Evolutionary conservation across 1,140 invertebrate species (phyloP), one percentile per base, ranked within the genome.

Genomic region (Leptinotarsa texana): DNA sequence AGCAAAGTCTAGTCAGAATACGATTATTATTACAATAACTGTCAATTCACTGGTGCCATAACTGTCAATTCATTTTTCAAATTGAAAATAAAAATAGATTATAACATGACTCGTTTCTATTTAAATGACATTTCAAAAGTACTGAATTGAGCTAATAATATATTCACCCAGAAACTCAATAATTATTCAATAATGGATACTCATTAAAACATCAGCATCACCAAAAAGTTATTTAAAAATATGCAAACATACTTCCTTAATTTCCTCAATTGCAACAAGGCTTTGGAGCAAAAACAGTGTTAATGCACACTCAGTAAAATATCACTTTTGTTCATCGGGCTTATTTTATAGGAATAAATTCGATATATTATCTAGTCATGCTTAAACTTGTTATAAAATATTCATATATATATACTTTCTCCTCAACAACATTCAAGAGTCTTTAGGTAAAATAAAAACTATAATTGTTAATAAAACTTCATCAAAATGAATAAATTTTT

Each of bases 281-380:
- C 27, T 24, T 22, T 33, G 63, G 17, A 65, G 63, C 63, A 22
- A 27, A 24, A 21, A 65, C 15, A 22, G 63, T 65, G 21, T 65
- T 33, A 65, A 33, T 18, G 63, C 63, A 65, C 63, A 65, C 21
- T 65, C 21, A 15, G 63, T 65, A 33, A 65, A 24, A 65, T 65
- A 65, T 65, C 63, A 65, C 63, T 65, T 65, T 65, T 65, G 63
- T 24, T 65, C 63, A 22, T 65, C 15, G 27, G 21, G 27, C 27
- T 65, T 65, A 65, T 65, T 21, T 65, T 65, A 65, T 24, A 65
- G 27, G 63, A 33, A 65, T 18, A 27, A 65, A 65, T 65, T 65
- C 21, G 63, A 65, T 65, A 65, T 21, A 65, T 24, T 65, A 65
- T 57, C 51, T 57, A 57, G 51, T 57, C 51, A 57, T 18, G 51